Base-by-base conservation (phyloP, 2,113 vertebrate species). In the Irena cyanogastra region DNA sequence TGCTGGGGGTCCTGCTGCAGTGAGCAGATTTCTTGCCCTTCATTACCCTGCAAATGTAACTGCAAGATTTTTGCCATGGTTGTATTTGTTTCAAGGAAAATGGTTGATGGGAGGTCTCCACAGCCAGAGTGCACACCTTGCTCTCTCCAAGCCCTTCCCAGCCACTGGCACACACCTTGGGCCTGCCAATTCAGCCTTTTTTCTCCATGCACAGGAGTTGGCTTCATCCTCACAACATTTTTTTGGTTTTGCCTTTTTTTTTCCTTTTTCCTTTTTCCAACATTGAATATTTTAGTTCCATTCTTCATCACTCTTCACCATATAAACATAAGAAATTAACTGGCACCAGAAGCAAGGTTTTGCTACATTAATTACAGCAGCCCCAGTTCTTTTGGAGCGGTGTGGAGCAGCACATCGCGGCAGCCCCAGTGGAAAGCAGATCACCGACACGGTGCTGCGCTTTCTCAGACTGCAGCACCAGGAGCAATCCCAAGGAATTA, bases 321-420 rank as follows among this genome's bases (percentile, higher is more conserved):
- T 65, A 88, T 75, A 92, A 97, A 96, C 21, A 10, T 68, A 96
- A 98, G 94, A 92, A 97, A 96, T 95, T 97, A 94, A 95, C 83
- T 95, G 96, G 92, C 95, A 96, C 93, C 90, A 97, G 96, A 94
- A 97, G 94, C 92, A 65, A 97, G 97, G 92, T 88, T 98, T 96
- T 96, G 79, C 71, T 95, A 33, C 8, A 16, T 97, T 98, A 98
- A 98, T 98, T 98, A 97, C 97, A 97, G 97, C 87, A 97, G 94
- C 91, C 95, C 95, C 94, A 92, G 89, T 94, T 97, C 96, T 97
- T 96, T 53, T 61, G 88, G 97, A 91, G 72, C 82, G 7, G 89
- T 10, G 28, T 90, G 96, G 89, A 96, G 90, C 83, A 72, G 88
- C 6, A 8, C 81, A 80, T 83, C 33, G 3, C 70, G 12, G 93